phyloP scores from a whole-genome alignment of 2,888 invertebrate species.

The Atherix ibis region DNA sequence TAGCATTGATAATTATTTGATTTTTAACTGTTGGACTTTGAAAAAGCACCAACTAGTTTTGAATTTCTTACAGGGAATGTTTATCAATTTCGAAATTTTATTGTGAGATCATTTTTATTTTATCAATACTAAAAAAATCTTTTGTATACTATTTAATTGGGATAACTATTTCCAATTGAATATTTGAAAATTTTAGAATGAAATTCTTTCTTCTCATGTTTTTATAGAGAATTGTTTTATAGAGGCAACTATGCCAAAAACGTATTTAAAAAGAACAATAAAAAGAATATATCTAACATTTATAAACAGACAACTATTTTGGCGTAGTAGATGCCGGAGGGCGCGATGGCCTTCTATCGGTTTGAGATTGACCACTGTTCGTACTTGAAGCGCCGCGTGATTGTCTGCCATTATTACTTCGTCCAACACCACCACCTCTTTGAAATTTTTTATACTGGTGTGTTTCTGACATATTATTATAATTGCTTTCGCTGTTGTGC shows the following conservation, averaged over 20 bases:
- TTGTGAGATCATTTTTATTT: background rate
- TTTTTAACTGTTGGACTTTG: too few species aligned
- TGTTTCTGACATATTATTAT: conserved; percentile 7
- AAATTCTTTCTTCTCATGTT: too few species aligned
- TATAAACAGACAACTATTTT: conserved; percentile 9
- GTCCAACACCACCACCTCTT: conserved; percentile 3
- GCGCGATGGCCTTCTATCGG: conserved; percentile 7
- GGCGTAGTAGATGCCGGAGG: conserved; percentile 8
- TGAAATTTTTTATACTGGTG: conserved; percentile 7
- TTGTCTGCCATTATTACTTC: background rate
- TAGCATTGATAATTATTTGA: too few species aligned
- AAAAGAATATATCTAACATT: background rate
- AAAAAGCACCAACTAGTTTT: too few species aligned
- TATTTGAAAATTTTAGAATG: too few species aligned
- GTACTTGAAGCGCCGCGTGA: conserved; percentile 1
- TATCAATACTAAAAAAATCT: too few species aligned
- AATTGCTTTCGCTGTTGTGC: conserved; percentile 9
- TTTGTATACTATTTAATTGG: background rate
- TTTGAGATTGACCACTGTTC: background rate
- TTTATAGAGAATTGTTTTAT: background rate
- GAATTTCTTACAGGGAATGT: too few species aligned
- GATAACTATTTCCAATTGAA: background rate
- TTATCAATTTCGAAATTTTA: too few species aligned
- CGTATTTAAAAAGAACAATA: conserved; percentile 3
- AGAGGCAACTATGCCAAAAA: conserved; percentile 8